Evolutionary conservation across 2,888 invertebrate genomes (phyloP).

Genomic region (Kuschelorhynchus macadamiae): DNA sequence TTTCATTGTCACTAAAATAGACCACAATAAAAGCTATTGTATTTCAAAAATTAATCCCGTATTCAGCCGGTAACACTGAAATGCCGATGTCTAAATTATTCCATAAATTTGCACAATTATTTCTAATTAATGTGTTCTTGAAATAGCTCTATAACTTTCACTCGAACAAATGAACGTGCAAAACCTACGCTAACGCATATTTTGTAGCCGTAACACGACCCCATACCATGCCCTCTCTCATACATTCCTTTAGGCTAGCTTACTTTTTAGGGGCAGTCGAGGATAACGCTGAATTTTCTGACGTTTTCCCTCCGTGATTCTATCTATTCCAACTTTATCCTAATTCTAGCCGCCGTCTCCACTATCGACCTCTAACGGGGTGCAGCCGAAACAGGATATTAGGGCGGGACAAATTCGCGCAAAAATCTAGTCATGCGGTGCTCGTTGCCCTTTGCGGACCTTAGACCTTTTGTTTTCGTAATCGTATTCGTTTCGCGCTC

Average conservation of each 20-base stretch:
- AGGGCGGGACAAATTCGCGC: constrained; percentile 57
- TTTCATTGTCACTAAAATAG: too few relatives aligned
- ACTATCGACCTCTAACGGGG: constrained; percentile 63
- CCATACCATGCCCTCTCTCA: not conserved
- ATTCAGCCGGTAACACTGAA: too few relatives aligned
- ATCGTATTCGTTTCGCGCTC: constrained; percentile 49
- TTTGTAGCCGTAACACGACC: not conserved
- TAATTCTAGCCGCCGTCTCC: constrained; percentile 42
- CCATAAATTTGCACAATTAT: too few relatives aligned
- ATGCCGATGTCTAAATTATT: too few relatives aligned
- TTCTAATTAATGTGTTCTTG: too few relatives aligned
- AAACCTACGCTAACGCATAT: not conserved
- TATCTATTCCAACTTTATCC: constrained; percentile 21
- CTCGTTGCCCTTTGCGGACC: constrained; percentile 61
- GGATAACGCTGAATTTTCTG: constrained; percentile 1
- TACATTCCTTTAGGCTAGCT: constrained; percentile 3
- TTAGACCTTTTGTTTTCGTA: constrained; percentile 50
- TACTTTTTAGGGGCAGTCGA: constrained; percentile 8
- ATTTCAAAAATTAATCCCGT: too few relatives aligned
- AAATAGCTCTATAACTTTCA: not conserved
- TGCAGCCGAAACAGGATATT: constrained; percentile 53
- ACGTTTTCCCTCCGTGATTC: constrained; percentile 33
- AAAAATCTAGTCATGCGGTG: constrained; percentile 65
- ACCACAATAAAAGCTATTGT: too few relatives aligned
- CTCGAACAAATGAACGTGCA: too few relatives aligned